Base-by-base conservation (phyloP, 2,888 invertebrate species). In the Sisyra terminalis region DNA sequence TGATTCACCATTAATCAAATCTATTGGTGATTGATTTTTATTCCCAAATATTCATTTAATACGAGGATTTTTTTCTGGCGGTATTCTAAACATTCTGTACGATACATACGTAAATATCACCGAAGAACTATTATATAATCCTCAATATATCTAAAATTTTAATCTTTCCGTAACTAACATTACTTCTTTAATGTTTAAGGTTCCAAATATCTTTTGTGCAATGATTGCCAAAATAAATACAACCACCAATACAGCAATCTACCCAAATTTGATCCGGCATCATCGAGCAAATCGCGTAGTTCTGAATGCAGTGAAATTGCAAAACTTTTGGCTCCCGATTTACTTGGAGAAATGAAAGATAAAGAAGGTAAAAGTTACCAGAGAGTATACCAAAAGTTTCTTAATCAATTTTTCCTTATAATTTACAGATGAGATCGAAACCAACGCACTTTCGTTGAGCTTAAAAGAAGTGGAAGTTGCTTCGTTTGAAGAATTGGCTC, bases 151-250 rank as follows among this genome's bases (percentile, higher is more conserved):
- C n/a, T n/a, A n/a, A n/a, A 11, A 14, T 44, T 9, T 11, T 29
- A 10, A 36, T 8, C 35, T 41, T 13, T 11, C 7, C 29, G 9
- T 17, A 3, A 11, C 15, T 10, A 17, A 38, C 24, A 17, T 4
- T 11, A 38, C 3, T 17, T 35, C 15, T 46, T 46, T 44, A 36
- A 40, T 43, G 31, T 52, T 55, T 53, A 56, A 50, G 64, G 61
- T 43, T 59, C 61, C 13, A 61, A 57, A 48, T 69, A 70, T 49
- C 54, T 67, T 40, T 55, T 72, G 50, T 73, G 73, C 50, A 60
- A 58, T 35, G 59, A 61, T 16, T 73, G 73, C 49, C 61, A 66
- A 40, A 62, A 63, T 32, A 65, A 64, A 46, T 65, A 70, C 50
- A 55, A 52, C 9, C 29, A 42, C n/a, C 47, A 44, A 37, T 46